phyloP scores from a whole-genome alignment of 2,113 vertebrate species.

The Australoheros scitulus region DNA sequence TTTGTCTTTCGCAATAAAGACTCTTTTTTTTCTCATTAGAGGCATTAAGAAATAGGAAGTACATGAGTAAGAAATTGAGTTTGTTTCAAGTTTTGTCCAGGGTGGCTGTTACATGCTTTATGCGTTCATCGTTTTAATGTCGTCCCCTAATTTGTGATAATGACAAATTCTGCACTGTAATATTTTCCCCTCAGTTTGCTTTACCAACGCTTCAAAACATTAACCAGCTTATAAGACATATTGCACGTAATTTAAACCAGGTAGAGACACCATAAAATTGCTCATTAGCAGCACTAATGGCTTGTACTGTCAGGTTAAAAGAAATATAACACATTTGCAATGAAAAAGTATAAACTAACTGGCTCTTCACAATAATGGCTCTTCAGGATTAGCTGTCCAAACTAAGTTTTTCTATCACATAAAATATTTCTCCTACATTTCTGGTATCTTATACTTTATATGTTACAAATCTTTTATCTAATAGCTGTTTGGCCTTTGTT shows the following conservation, averaged over 20 bases:
- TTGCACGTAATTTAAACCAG: background rate
- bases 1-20: conserved; percentile 47
- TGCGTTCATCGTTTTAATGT: too few species aligned
- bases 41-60: too few species aligned
- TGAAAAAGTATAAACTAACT: background rate
- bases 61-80: background rate
- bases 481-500: background rate
- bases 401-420: background rate
- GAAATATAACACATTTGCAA: background rate
- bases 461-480: rapidly evolving
- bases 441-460: background rate
- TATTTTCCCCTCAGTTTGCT: too few species aligned
- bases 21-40: background rate
- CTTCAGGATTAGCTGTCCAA: background rate
- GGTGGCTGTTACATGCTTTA: background rate
- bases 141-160: too few species aligned
- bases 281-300: background rate
- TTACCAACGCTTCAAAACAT: too few species aligned
- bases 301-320: background rate
- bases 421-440: background rate
- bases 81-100: background rate
- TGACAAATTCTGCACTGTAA: too few species aligned
- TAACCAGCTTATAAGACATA: background rate
- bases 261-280: background rate
- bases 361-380: background rate